phyloP scores from a whole-genome alignment of 2,113 vertebrate species.

The Lepisosteus osseus region DNA sequence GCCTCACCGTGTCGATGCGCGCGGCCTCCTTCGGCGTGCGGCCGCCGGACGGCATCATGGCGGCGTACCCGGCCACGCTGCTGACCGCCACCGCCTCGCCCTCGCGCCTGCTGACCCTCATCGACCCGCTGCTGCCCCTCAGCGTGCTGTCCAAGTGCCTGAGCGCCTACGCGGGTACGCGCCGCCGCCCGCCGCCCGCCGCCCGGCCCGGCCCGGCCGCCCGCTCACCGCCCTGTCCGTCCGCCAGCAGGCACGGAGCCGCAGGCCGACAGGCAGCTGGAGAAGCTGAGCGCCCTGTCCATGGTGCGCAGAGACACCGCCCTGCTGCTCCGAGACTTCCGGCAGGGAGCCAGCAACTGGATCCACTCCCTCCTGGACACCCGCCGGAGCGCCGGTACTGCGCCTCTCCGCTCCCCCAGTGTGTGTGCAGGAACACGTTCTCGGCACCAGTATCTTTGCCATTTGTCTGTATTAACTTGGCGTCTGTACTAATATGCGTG shows the following conservation, averaged over 20 bases:
- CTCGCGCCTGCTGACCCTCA: constrained; percentile 86
- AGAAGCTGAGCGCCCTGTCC: constrained; percentile 72
- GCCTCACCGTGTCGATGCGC: constrained; percentile 76
- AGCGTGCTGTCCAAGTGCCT: constrained; percentile 84
- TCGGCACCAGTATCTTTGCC: neutral
- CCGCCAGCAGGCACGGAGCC: constrained; percentile 60
- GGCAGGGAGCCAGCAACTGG: constrained; percentile 80
- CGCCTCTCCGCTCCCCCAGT: neutral
- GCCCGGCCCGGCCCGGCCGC: neutral
- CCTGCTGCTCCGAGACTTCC: constrained; percentile 71
- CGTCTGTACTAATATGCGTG: too few species aligned
- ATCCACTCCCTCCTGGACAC: constrained; percentile 76
- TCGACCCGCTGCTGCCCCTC: constrained; percentile 86
- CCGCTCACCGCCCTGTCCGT: neutral
- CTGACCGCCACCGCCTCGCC: constrained; percentile 79
- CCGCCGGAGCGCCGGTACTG: constrained; percentile 36
- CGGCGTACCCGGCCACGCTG: constrained; percentile 79
- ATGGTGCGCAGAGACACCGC: constrained; percentile 74
- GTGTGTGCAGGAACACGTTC: neutral
- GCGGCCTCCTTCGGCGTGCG: constrained; percentile 78
- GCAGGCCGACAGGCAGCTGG: constrained; percentile 55
- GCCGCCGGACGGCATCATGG: constrained; percentile 81
- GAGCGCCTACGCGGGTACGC: constrained; percentile 79
- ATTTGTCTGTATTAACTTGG: too few species aligned
- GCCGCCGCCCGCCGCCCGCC: too few species aligned